Percentiles rank a stretch among this genome's conserved stretches.
Evolutionary conservation across 2,797 vertebrate species (phyloP).

Genomic region (Amblyopsis hoosieri): DNA sequence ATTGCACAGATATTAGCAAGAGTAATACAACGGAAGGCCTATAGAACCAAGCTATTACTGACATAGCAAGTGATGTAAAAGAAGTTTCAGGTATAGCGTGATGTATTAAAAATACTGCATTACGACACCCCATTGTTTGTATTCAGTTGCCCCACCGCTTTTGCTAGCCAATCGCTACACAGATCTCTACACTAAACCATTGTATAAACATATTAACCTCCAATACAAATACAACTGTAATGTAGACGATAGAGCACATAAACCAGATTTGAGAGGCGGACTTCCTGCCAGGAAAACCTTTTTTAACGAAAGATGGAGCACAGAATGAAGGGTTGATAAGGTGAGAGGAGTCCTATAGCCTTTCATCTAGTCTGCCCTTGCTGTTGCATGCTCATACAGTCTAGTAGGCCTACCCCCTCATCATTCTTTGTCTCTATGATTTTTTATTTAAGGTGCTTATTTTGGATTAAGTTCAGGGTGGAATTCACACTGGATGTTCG

Average conservation of each 20-base stretch:
- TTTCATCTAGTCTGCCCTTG: not conserved
- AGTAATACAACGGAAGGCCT: conserved; percentile 14
- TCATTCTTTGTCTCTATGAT: too few relatives aligned
- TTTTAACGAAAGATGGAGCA: conserved; percentile 18
- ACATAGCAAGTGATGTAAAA: conserved; percentile 28
- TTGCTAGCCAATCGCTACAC: conserved; percentile 10
- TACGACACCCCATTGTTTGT: conserved; percentile 55
- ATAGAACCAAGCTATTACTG: conserved; percentile 24
- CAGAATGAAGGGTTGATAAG: conserved; percentile 46
- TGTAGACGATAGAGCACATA: conserved; percentile 14
- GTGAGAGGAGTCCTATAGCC: conserved; percentile 2
- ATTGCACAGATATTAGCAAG: conserved; percentile 40
- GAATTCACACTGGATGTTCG: too few relatives aligned
- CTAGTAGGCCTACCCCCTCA: too few relatives aligned
- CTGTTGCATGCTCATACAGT: too few relatives aligned
- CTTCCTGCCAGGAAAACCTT: conserved; percentile 49
- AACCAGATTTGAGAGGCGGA: conserved; percentile 9
- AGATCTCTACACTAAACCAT: conserved; percentile 22
- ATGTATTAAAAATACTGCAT: conserved; percentile 54
- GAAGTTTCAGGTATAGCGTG: conserved; percentile 33
- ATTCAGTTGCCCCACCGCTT: conserved; percentile 35
- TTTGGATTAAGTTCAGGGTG: too few relatives aligned
- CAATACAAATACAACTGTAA: conserved; percentile 49
- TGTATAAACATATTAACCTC: conserved; percentile 39
- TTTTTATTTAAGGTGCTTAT: too few relatives aligned